Conservation (phyloP, 2,888 invertebrate genomes). For the Limenitis camilla region DNA sequence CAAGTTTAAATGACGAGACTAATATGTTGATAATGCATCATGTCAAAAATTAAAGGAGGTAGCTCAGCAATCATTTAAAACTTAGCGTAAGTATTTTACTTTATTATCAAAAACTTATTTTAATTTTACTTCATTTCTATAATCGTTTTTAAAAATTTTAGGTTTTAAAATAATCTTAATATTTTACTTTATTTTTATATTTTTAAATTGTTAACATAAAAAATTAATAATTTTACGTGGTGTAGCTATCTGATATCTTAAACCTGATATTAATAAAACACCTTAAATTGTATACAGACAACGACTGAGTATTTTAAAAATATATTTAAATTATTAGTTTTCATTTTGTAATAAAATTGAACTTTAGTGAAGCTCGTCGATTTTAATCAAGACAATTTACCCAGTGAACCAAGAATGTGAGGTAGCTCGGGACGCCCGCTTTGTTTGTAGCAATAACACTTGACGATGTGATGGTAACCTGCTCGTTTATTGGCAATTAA, state of each 20-base stretch:
- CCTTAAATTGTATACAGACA: too few relatives aligned
- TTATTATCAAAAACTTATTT: not conserved
- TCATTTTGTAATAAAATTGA: too few relatives aligned
- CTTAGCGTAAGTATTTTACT: constrained; percentile 12
- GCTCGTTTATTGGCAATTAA: constrained; percentile 1
- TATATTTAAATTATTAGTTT: too few relatives aligned
- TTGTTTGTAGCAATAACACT: constrained; percentile 18
- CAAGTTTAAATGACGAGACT: constrained; percentile 52
- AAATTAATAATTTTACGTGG: too few relatives aligned
- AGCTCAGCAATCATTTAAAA: constrained; percentile 5
- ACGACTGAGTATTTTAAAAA: too few relatives aligned
- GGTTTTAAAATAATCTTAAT: too few relatives aligned
- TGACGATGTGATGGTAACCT: not conserved
- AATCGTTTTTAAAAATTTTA: too few relatives aligned
- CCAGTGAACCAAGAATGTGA: constrained; percentile 19
- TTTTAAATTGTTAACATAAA: too few relatives aligned
- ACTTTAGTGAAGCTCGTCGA: not conserved
- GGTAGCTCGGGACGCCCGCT: constrained; percentile 14
- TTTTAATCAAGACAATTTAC: constrained; percentile 15
- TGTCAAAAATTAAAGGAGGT: constrained; percentile 53
- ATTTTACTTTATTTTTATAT: too few relatives aligned
- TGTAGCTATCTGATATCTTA: too few relatives aligned
- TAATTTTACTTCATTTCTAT: not conserved
- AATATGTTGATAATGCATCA: constrained; percentile 54
- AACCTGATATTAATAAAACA: too few relatives aligned